phyloP scores from a whole-genome alignment of 1,140 invertebrate species.

The Cyphomyrmex costatus region DNA sequence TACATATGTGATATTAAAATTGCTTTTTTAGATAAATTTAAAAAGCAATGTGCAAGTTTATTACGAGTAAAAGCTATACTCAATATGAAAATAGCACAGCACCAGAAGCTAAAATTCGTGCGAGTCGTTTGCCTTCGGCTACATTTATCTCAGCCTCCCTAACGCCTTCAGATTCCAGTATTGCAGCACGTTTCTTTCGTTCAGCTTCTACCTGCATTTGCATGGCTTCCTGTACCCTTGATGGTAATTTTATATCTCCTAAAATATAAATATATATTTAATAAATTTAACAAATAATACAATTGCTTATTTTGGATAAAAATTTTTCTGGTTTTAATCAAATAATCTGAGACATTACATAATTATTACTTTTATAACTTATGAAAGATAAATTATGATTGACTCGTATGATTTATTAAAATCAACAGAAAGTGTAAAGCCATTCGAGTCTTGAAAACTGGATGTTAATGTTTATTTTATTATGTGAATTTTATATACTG shows the following conservation, averaged over 20 bases:
- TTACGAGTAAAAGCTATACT: background rate
- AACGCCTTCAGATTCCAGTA: constrained; percentile 98
- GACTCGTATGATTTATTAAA: too few relatives aligned
- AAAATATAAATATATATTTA: constrained; percentile 52
- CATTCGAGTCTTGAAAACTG: too few relatives aligned
- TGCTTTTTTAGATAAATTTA: background rate
- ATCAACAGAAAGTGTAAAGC: too few relatives aligned
- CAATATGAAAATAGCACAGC: constrained; percentile 59
- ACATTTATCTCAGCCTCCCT: constrained; percentile 99
- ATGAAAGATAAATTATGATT: too few relatives aligned
- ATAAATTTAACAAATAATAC: background rate
- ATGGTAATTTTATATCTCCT: constrained; percentile 97
- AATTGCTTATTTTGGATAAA: background rate
- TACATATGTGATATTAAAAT: background rate
- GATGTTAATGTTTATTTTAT: too few relatives aligned
- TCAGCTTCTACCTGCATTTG: constrained; percentile 99
- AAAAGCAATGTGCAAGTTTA: background rate
- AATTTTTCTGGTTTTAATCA: background rate
- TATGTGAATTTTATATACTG: too few relatives aligned
- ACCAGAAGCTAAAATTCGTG: constrained; percentile 97
- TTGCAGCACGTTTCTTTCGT: constrained; percentile 97
- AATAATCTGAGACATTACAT: too few relatives aligned
- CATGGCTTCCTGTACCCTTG: constrained; percentile 99
- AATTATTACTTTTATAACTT: too few relatives aligned
- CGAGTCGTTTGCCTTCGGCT: constrained; percentile 97